A percentile compares a stretch with the other conserved stretches of the same genome.
phyloP scores from a whole-genome alignment of 1,140 invertebrate genomes.

The Drosophila sturtevanti region DNA sequence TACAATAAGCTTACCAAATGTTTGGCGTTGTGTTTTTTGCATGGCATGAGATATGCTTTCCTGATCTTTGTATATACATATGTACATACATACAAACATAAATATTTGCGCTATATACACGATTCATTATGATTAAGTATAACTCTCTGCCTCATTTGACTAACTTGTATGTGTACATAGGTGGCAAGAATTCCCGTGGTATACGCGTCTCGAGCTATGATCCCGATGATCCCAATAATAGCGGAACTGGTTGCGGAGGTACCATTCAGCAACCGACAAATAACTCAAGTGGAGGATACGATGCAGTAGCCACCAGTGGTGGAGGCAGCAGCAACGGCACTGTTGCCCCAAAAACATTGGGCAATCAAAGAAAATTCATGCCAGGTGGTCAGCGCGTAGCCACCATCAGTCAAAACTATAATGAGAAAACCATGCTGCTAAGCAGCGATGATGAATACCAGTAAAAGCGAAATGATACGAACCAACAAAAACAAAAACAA shows the following conservation, averaged over 20 bases:
- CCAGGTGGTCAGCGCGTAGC: conserved; percentile 87
- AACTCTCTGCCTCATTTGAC: conserved; percentile 18
- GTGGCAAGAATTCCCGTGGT: conserved; percentile 86
- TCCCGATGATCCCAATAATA: conserved; percentile 85
- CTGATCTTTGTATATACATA: conserved; percentile 3
- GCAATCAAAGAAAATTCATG: conserved; percentile 83
- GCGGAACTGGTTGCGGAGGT: conserved; percentile 51
- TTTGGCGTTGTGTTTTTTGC: conserved; percentile 45
- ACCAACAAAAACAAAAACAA: not conserved
- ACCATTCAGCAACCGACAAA: conserved; percentile 18
- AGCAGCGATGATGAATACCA: conserved; percentile 99
- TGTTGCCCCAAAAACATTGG: conserved; percentile 82
- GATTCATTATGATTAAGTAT: conserved; percentile 19
- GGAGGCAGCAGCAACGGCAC: conserved; percentile 54
- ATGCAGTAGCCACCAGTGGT: conserved; percentile 76
- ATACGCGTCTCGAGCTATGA: conserved; percentile 87
- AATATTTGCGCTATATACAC: conserved; percentile 4
- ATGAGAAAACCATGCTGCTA: conserved; percentile 97
- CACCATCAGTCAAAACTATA: conserved; percentile 93
- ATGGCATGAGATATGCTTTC: conserved; percentile 36
- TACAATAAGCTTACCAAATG: conserved; percentile 70
- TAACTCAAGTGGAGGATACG: conserved; percentile 56
- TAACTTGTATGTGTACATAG: conserved; percentile 71
- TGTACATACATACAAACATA: no score
- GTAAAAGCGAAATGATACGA: conserved; percentile 83